Evolutionary conservation across 2,797 vertebrate species (phyloP).

Genomic region (Notoglanidium macrostoma): DNA sequence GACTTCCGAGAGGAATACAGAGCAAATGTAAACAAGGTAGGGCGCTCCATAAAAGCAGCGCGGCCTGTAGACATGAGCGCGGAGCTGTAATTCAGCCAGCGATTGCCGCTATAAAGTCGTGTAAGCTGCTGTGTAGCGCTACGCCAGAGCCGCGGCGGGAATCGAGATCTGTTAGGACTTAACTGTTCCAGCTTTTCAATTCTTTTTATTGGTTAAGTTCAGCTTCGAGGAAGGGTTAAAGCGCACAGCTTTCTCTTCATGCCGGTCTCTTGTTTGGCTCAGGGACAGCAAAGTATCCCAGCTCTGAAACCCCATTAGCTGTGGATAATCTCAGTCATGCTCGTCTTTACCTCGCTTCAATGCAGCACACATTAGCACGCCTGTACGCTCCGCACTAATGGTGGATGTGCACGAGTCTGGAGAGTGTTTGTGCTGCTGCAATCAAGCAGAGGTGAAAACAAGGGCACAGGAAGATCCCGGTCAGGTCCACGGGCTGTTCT

Average conservation of each 20-base stretch:
- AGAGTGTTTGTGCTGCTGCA: slow-evolving; percentile 28
- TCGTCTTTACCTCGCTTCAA: slow-evolving; percentile 44
- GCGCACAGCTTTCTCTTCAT: neutral
- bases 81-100: slow-evolving; percentile 45
- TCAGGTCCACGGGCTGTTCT: neutral
- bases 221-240: slow-evolving; percentile 42
- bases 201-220: slow-evolving; percentile 12
- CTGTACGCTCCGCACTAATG: slow-evolving; percentile 26
- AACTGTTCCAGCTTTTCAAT: slow-evolving; percentile 27
- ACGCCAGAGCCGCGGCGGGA: neutral
- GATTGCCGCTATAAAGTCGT: slow-evolving; percentile 34
- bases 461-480: slow-evolving; percentile 19
- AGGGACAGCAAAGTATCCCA: slow-evolving; percentile 32
- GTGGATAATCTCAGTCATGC: slow-evolving; percentile 55
- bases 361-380: slow-evolving; percentile 49
- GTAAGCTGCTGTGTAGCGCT: slow-evolving; percentile 20
- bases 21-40: slow-evolving; percentile 34
- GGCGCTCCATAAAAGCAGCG: slow-evolving; percentile 37
- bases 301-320: slow-evolving; percentile 51
- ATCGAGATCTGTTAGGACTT: slow-evolving; percentile 31
- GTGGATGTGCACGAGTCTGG: slow-evolving; percentile 38
- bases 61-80: slow-evolving; percentile 15
- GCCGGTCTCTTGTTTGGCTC: slow-evolving; percentile 31
- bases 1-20: slow-evolving; percentile 42
- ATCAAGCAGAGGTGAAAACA: slow-evolving; percentile 41